These are phyloP conservation scores for Drosophila colorata DNA, from an alignment of 2,888 invertebrate species.

Conservation along the genomic window DNA sequence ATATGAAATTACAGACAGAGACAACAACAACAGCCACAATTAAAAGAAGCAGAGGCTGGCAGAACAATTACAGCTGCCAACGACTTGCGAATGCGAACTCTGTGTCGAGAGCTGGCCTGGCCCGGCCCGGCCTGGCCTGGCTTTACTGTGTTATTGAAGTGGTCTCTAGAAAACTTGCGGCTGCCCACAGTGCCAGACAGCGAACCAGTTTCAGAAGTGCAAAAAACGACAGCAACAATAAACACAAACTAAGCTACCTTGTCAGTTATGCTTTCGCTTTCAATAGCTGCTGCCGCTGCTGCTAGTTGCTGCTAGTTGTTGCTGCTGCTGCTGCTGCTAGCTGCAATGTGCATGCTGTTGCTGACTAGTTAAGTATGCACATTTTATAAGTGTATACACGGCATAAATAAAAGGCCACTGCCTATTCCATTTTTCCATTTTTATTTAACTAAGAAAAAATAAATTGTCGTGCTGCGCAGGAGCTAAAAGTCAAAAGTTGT, in stretches of 20 bases:
- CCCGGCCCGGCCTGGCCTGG: slow-evolving; percentile 23
- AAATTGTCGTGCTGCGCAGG: slow-evolving; percentile 31
- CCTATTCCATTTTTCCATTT: slow-evolving; percentile 19
- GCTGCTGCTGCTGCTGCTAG: slow-evolving; percentile 23
- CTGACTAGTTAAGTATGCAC: slow-evolving; percentile 43
- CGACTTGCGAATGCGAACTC: slow-evolving; percentile 26
- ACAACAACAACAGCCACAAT: slow-evolving; percentile 9
- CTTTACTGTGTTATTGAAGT: slow-evolving; percentile 68
- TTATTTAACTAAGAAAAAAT: slow-evolving; percentile 7
- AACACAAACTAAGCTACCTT: slow-evolving; percentile 83
- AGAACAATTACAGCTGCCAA: slow-evolving; percentile 63
- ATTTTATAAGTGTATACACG: slow-evolving; percentile 28
- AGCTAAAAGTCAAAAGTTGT: slow-evolving; percentile 26
- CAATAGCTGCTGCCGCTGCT: slow-evolving; percentile 63
- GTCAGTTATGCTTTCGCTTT: slow-evolving; percentile 84
- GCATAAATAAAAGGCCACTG: slow-evolving; percentile 57
- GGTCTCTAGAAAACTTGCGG: slow-evolving; percentile 71
- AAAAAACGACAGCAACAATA: slow-evolving; percentile 61
- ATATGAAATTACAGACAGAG: slow-evolving; percentile 79
- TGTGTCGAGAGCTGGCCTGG: slow-evolving; percentile 26
- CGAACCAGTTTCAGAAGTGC: slow-evolving; percentile 78
- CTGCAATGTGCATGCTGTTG: slow-evolving; percentile 19
- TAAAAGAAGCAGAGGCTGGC: slow-evolving; percentile 15
- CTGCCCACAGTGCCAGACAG: slow-evolving; percentile 74
- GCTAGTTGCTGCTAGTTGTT: slow-evolving; percentile 25